Evolutionary conservation across 2,797 vertebrate species (phyloP).

Genomic region (Trematomus bernacchii): DNA sequence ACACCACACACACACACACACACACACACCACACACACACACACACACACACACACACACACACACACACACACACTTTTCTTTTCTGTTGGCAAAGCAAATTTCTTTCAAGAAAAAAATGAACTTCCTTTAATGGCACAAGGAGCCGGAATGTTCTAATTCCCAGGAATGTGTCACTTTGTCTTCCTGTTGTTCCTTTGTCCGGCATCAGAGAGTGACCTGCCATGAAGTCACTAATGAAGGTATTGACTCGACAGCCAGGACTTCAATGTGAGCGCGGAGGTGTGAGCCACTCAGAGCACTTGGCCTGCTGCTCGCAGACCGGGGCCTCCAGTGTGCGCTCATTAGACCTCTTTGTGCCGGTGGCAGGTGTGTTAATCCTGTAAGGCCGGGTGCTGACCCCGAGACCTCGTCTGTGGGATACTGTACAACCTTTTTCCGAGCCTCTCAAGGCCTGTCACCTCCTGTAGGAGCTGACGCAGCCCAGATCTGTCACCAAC

Average conservation of each 20-base stretch:
- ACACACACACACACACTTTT: no score
- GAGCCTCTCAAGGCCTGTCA: conserved; percentile 56
- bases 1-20: no score
- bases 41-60: no score
- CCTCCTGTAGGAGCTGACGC: conserved; percentile 52
- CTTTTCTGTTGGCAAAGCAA: conserved; percentile 45
- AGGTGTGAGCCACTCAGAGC: conserved; percentile 63
- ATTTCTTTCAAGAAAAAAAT: conserved; percentile 50
- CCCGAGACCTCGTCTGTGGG: conserved; percentile 63
- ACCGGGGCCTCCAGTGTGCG: conserved; percentile 39
- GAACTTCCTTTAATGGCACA: conserved; percentile 52
- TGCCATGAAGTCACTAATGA: conserved; percentile 78
- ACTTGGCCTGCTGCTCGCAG: conserved; percentile 62
- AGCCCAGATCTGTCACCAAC: conserved; percentile 65
- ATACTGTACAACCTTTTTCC: conserved; percentile 64
- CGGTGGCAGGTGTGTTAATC: conserved; percentile 79
- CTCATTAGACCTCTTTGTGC: conserved; percentile 77
- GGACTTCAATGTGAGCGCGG: conserved; percentile 58
- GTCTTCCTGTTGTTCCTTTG: conserved; percentile 64
- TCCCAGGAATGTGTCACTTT: conserved; percentile 80
- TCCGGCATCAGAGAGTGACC: conserved; percentile 54
- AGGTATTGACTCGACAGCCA: conserved; percentile 71
- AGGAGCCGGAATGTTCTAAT: conserved; percentile 53
- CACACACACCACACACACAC: no score
- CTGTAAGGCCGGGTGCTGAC: conserved; percentile 63